Percentiles rank a stretch among this genome's conserved stretches.
Evolutionary conservation across 2,113 vertebrate genomes (phyloP).

Genomic region (Setophaga coronata): DNA sequence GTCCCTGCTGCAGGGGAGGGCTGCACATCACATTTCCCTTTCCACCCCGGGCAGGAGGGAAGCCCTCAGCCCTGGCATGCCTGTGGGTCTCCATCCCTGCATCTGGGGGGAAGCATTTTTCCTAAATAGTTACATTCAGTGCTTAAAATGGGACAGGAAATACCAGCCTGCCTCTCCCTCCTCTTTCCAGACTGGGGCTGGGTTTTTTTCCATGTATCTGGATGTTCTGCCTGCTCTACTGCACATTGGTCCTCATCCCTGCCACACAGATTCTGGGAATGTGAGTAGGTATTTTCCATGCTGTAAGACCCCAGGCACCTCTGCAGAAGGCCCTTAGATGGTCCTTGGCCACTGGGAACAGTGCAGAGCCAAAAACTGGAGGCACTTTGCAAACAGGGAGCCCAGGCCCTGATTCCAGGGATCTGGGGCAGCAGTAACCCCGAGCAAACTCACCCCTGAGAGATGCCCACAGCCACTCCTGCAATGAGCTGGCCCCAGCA

Average conservation of each 20-base stretch:
- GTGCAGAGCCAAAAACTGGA: background rate
- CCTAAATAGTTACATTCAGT: conserved; percentile 1
- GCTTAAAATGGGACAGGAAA: background rate
- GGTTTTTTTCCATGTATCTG: accelerated
- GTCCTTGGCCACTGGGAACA: background rate
- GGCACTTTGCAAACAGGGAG: background rate
- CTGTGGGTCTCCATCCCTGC: background rate
- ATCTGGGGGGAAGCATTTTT: background rate
- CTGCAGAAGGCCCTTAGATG: background rate
- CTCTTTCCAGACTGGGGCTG: background rate
- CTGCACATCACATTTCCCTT: background rate
- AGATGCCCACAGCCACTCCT: background rate
- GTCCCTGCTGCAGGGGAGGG: background rate
- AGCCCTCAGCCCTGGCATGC: background rate
- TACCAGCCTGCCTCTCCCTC: background rate
- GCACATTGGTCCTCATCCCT: background rate
- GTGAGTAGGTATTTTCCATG: background rate
- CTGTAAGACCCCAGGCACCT: background rate
- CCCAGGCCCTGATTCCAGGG: accelerated
- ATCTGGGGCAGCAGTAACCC: background rate
- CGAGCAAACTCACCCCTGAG: accelerated
- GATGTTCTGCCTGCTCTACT: background rate
- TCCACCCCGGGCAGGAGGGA: background rate
- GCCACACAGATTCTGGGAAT: accelerated
- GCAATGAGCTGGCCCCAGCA: background rate